A percentile compares a stretch with the other conserved stretches of the same genome.
Evolutionary conservation across 2,888 invertebrate genomes (phyloP).

Genomic region (Tubulanus polymorphus): DNA sequence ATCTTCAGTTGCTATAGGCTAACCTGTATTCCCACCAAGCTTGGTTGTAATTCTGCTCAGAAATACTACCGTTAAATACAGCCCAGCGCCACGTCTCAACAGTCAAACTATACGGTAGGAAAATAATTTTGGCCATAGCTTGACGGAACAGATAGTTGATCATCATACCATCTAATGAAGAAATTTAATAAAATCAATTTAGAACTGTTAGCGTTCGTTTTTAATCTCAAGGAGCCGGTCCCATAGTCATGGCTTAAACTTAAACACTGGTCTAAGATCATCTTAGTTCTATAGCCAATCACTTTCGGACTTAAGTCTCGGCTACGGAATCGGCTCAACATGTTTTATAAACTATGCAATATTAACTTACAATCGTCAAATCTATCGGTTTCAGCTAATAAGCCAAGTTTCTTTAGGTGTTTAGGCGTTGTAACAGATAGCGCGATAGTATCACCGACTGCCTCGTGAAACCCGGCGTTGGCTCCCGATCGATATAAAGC

Average conservation of each 20-base stretch:
- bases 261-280: too few species aligned
- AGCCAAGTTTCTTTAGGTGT: conserved; percentile 28
- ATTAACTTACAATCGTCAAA: too few species aligned
- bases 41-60: conserved; percentile 25
- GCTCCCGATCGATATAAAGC: conserved; percentile 23
- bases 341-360: too few species aligned
- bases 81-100: conserved; percentile 46
- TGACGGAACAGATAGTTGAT: conserved; percentile 46
- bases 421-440: conserved; percentile 34
- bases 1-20: background rate
- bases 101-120: conserved; percentile 43
- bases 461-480: conserved; percentile 51
- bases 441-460: conserved; percentile 50
- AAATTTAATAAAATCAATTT: too few species aligned
- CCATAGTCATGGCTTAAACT: too few species aligned
- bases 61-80: conserved; percentile 24
- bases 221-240: too few species aligned
- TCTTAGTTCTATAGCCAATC: too few species aligned
- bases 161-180: too few species aligned
- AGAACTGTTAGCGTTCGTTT: too few species aligned
- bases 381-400: conserved; percentile 10
- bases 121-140: conserved; percentile 40
- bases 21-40: conserved; percentile 48
- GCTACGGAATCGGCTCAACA: too few species aligned
- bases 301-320: too few species aligned